Evolutionary conservation across 2,888 invertebrate species (phyloP), one percentile per base, ranked within the genome.

Genomic region (Pycnomerus fuliginosus): DNA sequence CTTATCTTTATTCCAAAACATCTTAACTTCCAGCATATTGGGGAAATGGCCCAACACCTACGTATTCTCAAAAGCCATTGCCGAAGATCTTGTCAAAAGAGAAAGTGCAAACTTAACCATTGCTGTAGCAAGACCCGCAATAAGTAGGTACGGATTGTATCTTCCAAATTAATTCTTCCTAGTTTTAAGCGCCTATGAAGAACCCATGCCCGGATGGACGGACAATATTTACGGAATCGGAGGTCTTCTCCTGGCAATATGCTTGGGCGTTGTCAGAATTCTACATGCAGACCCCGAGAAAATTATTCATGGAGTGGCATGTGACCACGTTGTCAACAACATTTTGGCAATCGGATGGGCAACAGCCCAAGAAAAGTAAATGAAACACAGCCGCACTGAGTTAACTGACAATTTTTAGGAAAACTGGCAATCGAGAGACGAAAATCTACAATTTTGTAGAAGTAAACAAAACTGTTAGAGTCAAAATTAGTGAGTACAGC

Each of bases 61-160:
- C 67, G 78, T 83, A 0, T 85, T 80, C 63, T 84, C 86, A 0
- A 88, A 90, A 69, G 82, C 84, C 3, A 62, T 87, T 10, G 84
- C 82, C 0, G 89, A 90, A 62, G 77, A 80, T 34, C 59, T 79
- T 2, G 71, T 87, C 1, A 65, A 76, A 15, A 74, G 72, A 38
- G 76, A 80, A 57, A 71, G 76, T 1, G 58, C 66, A 3, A 72
- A 71, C 8, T 61, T 90, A 3, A 87, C 87, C 1, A 63, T 82
- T 1, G 80, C 80, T 44, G 78, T 90, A 28, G 76, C 87, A 24
- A 70, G 89, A 44, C 87, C 89, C 0, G 81, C 85, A 2, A 81
- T 84, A 50, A 78, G 73, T 72, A 60, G 51, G 50, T 45, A 10
- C 16, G 25, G 37, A 28, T 27, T 27, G 14, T 8, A 31, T n/a